These are phyloP conservation scores for Phoenicopterus ruber DNA, from an alignment of 2,113 vertebrate genomes.

Conservation along the genomic window DNA sequence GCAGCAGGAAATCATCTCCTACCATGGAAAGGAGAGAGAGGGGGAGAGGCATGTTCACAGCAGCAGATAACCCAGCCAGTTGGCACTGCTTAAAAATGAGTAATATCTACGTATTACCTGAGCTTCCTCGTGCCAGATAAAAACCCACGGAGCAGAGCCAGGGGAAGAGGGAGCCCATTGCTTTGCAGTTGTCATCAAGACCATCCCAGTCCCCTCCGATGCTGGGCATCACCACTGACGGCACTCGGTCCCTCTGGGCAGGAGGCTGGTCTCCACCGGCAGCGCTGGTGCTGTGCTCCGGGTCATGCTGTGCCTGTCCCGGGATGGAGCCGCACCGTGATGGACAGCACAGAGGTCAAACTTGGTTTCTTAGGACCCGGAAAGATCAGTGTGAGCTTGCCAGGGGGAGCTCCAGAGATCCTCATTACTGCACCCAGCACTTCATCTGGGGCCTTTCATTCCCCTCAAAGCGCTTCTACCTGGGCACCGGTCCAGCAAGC, in stretches of 20 bases:
- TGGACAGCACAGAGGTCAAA: background rate
- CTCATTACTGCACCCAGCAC: background rate
- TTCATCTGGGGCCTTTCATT: background rate
- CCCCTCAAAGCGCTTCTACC: background rate
- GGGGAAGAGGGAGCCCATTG: background rate
- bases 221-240: accelerated
- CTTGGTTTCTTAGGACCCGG: background rate
- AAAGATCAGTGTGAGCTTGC: background rate
- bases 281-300: background rate
- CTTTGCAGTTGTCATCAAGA: background rate
- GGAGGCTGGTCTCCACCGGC: background rate
- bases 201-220: background rate
- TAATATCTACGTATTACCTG: background rate
- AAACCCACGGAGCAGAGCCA: background rate
- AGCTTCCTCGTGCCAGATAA: background rate
- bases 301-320: background rate
- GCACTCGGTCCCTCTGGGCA: background rate
- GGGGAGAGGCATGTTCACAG: background rate
- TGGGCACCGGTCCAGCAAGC: background rate
- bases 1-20: background rate
- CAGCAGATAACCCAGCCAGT: background rate
- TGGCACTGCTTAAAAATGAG: background rate
- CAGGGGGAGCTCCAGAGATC: background rate
- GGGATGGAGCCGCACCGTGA: background rate
- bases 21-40: background rate